phyloP scores from a whole-genome alignment of 2,888 invertebrate genomes.

The Trichacis sp. region DNA sequence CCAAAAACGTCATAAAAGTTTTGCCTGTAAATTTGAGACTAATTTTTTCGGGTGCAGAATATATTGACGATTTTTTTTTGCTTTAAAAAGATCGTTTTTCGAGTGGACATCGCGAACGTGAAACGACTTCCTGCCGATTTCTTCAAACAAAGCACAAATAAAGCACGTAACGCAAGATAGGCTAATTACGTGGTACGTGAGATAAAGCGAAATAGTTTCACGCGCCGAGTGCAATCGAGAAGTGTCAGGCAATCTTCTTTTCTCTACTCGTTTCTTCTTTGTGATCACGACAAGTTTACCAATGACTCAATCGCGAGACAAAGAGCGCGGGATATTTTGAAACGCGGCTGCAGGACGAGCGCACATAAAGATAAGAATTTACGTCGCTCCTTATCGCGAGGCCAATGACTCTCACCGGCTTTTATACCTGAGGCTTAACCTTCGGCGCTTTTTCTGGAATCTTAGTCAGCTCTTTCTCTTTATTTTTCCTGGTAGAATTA shows the following conservation, averaged over 20 bases:
- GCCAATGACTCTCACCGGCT: constrained; percentile 53
- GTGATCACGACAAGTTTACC: constrained; percentile 35
- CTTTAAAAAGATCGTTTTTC: too few species aligned
- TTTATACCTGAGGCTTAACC: constrained; percentile 41
- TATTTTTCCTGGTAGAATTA: too few species aligned
- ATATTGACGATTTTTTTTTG: too few species aligned
- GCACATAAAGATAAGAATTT: constrained; percentile 61
- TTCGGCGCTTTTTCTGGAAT: constrained; percentile 4
- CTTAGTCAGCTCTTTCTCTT: too few species aligned
- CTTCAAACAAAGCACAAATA: background rate
- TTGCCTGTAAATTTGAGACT: too few species aligned
- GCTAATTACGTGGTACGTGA: background rate
- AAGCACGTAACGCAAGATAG: background rate
- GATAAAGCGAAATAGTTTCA: constrained; percentile 16
- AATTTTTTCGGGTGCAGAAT: too few species aligned
- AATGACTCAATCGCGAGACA: constrained; percentile 49
- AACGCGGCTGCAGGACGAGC: constrained; percentile 29
- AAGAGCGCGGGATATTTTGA: constrained; percentile 39
- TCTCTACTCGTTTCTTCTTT: constrained; percentile 22
- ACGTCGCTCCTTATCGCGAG: constrained; percentile 56
- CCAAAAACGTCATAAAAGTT: too few species aligned
- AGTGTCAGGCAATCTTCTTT: constrained; percentile 3
- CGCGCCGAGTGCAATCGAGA: constrained; percentile 12
- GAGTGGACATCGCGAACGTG: too few species aligned
- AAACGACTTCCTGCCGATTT: too few species aligned